Base-by-base conservation (phyloP, 2,113 vertebrate species). In the Erinaceus europaeus region DNA sequence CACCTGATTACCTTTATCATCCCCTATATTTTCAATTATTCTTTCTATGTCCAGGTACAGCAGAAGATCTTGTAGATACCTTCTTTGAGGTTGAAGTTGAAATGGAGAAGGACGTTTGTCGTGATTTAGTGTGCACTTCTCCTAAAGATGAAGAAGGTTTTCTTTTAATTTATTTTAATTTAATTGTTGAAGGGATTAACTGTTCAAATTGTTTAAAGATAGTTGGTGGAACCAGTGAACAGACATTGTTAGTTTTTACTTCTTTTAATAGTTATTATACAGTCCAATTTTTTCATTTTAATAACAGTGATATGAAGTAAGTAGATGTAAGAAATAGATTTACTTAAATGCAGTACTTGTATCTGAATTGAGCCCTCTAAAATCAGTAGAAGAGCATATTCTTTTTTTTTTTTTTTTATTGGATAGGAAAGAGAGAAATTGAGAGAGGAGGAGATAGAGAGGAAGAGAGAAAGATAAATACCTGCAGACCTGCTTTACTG, bases 1-100 rank as follows among this genome's bases (percentile, higher is more conserved):
- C 77, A 32, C 53, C 9, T 62, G 25, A 61, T 59, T 40, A 89
- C 44, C 21, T 86, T 62, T 59, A 4, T 79, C 7, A 27, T 44
- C 76, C 44, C 52, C 5, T 40, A 17, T 72, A 21, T 90, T 32
- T 78, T 92, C 48, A 61, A 15, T 86, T 85, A n/a, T 64, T 38
- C 82, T 95, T 92, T 55, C 53, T 94, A 90, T 95, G 25, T 91
- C 1, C 59, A 97, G 98, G 98, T 80, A 96, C 97, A 90, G 97
- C 98, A 18, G 99, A 99, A 89, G 98, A 99, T 94, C 97, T 99
- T 96, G 96, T 99, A 93, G 98, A 99, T 94, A 98, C 98, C 14
- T 99, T 99, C 96, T 99, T 99, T 96, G 98, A 99, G 96, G 98
- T 99, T 52, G 99, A 99, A 97, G 98, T 99, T 96, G 99, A 99